Conservation (phyloP, 2,888 invertebrate species). For the Calameuta pallipes region DNA sequence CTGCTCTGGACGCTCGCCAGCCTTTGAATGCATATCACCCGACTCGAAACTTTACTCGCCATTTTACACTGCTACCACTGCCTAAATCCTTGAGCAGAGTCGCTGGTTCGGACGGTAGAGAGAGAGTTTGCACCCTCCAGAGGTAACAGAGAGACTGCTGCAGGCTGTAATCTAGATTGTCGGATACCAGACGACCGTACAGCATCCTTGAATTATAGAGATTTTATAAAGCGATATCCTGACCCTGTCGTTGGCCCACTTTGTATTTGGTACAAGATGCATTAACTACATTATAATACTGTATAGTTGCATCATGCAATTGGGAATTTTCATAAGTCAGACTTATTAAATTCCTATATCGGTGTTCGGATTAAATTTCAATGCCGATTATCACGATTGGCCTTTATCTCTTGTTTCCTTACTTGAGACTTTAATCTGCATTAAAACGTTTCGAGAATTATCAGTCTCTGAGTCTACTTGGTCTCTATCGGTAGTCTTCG, state of each 20-base stretch:
- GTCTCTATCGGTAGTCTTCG: background rate
- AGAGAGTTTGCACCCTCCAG: background rate
- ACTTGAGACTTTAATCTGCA: background rate
- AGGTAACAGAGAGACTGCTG: background rate
- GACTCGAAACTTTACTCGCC: constrained; percentile 26
- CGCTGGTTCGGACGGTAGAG: background rate
- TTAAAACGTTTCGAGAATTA: background rate
- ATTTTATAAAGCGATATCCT: background rate
- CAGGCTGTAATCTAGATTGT: background rate
- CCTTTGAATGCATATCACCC: constrained; percentile 44
- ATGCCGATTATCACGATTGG: background rate
- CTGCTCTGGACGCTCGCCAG: constrained; percentile 55
- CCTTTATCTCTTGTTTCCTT: background rate
- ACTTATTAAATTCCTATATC: background rate
- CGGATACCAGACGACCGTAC: background rate
- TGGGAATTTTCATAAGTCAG: background rate
- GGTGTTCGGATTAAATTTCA: background rate
- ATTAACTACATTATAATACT: background rate
- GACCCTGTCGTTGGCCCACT: background rate
- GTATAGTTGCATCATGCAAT: background rate
- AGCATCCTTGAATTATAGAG: background rate
- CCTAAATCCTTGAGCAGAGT: constrained; percentile 23
- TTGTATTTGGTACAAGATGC: background rate
- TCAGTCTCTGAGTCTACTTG: background rate
- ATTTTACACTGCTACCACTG: constrained; percentile 22